Base-by-base conservation (phyloP, 2,888 invertebrate species). In the Aphidius colemani region DNA sequence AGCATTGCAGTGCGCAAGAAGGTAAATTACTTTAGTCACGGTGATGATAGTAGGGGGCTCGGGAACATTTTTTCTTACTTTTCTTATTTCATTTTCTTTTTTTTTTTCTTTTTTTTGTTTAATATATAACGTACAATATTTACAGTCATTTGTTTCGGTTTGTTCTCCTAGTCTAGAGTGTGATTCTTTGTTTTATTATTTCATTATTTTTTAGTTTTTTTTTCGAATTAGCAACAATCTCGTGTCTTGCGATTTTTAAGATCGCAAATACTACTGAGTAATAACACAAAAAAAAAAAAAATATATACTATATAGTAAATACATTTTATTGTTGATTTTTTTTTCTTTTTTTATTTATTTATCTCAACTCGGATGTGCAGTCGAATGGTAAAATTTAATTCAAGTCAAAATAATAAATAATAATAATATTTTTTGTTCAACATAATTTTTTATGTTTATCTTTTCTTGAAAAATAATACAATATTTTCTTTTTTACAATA, bases 91-190 rank as follows among this genome's bases (percentile, higher is more conserved):
- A 53, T 40, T 30, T 18, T 18, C 7, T 60, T 45, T 67, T 62
- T 61, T 48, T 62, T 63, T 64, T 57, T 66, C 64, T 67, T 65
- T 65, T 53, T 56, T 53, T 44, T 30, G 45, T 53, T 45, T 13
- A 53, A 39, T 30, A 59, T 56, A 48, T 49, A 57, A 57, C 57
- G 41, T 58, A 63, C 62, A 63, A 51, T 63, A 63, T 63, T 58
- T 63, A 63, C 62, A 63, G 7, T 57, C 44, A 51, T 63, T 63
- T 51, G 18, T 45, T 51, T 51, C 39, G 39, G 10, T 45, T 57
- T 57, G 6, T 18, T 43, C 30, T 44, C 13, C 56, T 44, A 56
- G 44, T 44, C 56, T 45, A 57, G 30, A 30, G 39, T 18, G 13
- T 18, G 13, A 18, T 45, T 57, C 45, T 10, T 39, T 55, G 13